Conservation (phyloP, 2,113 vertebrate genomes). For the Hyperopisus bebe region DNA sequence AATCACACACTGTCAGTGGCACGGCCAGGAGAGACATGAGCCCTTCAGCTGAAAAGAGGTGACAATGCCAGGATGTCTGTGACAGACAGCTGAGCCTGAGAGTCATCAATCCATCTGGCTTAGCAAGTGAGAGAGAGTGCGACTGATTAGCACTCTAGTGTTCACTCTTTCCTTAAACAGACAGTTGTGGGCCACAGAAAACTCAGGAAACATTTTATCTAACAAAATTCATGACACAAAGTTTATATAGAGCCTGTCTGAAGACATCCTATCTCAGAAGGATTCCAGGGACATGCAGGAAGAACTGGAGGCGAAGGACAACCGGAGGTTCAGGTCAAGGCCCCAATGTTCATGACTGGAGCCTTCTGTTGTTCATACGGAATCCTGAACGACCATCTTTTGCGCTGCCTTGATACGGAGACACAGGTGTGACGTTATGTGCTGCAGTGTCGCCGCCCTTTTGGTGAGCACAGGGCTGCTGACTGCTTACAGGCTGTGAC, state of each 20-base stretch:
- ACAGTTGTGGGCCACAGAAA: not conserved
- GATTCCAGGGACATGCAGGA: constrained; percentile 25
- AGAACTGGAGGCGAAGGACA: constrained; percentile 26
- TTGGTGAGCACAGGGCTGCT: not conserved
- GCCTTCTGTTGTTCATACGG: constrained; percentile 12
- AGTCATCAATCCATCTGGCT: not conserved
- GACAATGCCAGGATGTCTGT: not conserved
- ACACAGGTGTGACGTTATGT: not conserved
- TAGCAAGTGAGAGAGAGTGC: not conserved
- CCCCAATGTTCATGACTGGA: not conserved
- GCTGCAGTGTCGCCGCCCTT: not conserved
- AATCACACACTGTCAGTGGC: constrained; percentile 26
- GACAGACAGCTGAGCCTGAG: not conserved
- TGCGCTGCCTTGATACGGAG: not conserved
- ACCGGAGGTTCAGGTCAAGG: constrained; percentile 27
- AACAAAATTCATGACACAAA: not conserved
- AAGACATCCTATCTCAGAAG: constrained; percentile 22
- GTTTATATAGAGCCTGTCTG: not conserved
- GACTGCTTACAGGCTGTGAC: not conserved
- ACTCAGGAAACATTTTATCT: not conserved
- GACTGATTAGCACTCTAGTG: not conserved
- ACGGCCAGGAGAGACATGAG: constrained; percentile 27
- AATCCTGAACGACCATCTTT: constrained; percentile 10
- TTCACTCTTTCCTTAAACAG: not conserved
- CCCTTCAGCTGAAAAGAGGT: constrained; percentile 21